Conservation (phyloP, 2,888 invertebrate species). For the Lithophane semibrunnea region DNA sequence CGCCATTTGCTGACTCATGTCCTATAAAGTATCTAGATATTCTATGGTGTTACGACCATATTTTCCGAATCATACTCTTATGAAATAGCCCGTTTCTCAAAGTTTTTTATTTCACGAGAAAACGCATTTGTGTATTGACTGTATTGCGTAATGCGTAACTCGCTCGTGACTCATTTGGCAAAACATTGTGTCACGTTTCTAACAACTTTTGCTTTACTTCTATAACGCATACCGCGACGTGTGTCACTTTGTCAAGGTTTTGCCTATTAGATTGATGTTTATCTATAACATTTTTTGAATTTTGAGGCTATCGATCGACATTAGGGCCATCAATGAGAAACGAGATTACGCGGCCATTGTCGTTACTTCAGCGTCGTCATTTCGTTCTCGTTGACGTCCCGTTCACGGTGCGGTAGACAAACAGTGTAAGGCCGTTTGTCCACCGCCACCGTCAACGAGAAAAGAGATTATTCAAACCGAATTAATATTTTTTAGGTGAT, state of each 20-base stretch:
- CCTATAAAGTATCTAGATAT: too few species aligned
- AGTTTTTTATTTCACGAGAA: background rate
- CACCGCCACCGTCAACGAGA: background rate
- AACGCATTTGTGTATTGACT: too few species aligned
- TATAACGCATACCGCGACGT: background rate
- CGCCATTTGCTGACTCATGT: too few species aligned
- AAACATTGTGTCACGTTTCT: background rate
- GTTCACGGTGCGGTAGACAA: too few species aligned
- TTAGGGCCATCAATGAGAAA: background rate
- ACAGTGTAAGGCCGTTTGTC: background rate
- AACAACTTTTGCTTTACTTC: background rate
- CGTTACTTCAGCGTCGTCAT: too few species aligned
- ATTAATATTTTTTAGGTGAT: too few species aligned
- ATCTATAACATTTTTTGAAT: background rate
- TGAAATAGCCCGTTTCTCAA: background rate
- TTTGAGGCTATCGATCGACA: background rate
- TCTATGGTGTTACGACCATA: too few species aligned
- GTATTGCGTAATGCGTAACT: background rate
- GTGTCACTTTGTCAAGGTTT: conserved; percentile 7
- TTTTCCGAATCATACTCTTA: background rate
- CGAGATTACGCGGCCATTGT: too few species aligned
- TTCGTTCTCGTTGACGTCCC: too few species aligned
- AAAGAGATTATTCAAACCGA: background rate
- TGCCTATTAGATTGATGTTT: background rate
- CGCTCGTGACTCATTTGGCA: background rate